phyloP scores from a whole-genome alignment of 2,797 vertebrate species.

The Phaenicophaeus curvirostris region DNA sequence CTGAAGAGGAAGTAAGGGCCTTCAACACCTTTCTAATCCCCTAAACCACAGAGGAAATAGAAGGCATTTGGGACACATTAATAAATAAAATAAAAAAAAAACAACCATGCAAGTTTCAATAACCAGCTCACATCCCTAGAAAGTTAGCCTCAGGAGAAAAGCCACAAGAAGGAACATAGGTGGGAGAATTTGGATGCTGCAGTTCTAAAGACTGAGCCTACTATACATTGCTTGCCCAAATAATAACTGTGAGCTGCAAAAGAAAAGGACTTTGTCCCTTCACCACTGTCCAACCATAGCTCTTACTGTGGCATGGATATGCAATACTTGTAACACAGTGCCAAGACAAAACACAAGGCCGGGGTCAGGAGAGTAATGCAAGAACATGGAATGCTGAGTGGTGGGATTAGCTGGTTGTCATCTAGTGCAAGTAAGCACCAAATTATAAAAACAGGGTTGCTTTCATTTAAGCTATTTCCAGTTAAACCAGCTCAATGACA shows the following conservation, averaged over 20 bases:
- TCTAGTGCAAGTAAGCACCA: conserved; percentile 17
- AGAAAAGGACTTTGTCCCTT: not conserved
- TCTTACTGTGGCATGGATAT: not conserved
- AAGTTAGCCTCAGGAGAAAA: not conserved
- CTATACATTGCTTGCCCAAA: not conserved
- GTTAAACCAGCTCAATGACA: conserved; percentile 3
- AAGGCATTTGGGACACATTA: not conserved
- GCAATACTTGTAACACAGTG: conserved; percentile 15
- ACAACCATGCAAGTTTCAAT: not conserved
- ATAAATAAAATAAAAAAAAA: not conserved
- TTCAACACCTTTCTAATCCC: not conserved
- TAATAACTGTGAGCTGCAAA: not conserved
- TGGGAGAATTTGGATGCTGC: not conserved
- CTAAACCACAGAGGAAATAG: not conserved
- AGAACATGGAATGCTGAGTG: conserved; percentile 17
- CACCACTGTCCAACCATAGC: not conserved
- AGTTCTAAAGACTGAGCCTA: not conserved
- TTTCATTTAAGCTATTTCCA: not conserved
- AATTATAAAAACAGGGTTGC: not conserved
- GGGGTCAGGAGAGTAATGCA: conserved; percentile 28
- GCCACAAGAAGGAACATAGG: not conserved
- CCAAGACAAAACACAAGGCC: conserved; percentile 23
- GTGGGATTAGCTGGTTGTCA: conserved; percentile 1
- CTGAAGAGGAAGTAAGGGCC: not conserved
- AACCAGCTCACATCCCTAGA: not conserved